Conservation (phyloP, 2,888 invertebrate genomes). For the Trachelus troglodyta region DNA sequence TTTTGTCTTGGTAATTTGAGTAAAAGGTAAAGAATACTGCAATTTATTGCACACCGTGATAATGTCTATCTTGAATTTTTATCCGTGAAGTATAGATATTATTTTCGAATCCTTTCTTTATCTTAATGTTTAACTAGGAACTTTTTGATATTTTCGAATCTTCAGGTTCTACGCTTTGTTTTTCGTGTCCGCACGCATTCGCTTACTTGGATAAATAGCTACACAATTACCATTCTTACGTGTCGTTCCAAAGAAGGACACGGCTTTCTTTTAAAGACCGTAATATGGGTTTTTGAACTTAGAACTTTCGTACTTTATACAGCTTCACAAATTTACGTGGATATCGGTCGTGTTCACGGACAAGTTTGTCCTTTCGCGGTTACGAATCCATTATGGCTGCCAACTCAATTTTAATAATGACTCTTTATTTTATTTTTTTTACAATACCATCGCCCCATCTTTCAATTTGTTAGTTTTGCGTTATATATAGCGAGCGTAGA, state of each 20-base stretch:
- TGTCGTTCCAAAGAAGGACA: not conserved
- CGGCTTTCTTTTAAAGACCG: not conserved
- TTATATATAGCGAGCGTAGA: not conserved
- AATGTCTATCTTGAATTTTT: not conserved
- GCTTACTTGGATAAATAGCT: not conserved
- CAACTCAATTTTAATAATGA: not conserved
- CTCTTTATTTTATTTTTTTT: not conserved
- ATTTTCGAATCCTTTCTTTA: not conserved
- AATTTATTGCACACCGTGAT: not conserved
- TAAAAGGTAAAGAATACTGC: not conserved
- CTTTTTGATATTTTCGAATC: not conserved
- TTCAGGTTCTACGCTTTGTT: not conserved
- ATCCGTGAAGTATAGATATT: not conserved
- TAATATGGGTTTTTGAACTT: slow-evolving; percentile 1
- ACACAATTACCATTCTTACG: not conserved
- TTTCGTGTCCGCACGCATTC: not conserved
- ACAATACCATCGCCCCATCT: not conserved
- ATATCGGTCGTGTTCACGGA: slow-evolving; percentile 3
- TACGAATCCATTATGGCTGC: not conserved
- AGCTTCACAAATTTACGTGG: slow-evolving; percentile 29
- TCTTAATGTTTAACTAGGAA: not conserved
- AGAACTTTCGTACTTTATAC: slow-evolving; percentile 28
- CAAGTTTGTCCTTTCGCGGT: not conserved
- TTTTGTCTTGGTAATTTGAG: not conserved
- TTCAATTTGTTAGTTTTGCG: too few species aligned